phyloP scores from a whole-genome alignment of 2,113 vertebrate genomes.

The Phaethon lepturus region DNA sequence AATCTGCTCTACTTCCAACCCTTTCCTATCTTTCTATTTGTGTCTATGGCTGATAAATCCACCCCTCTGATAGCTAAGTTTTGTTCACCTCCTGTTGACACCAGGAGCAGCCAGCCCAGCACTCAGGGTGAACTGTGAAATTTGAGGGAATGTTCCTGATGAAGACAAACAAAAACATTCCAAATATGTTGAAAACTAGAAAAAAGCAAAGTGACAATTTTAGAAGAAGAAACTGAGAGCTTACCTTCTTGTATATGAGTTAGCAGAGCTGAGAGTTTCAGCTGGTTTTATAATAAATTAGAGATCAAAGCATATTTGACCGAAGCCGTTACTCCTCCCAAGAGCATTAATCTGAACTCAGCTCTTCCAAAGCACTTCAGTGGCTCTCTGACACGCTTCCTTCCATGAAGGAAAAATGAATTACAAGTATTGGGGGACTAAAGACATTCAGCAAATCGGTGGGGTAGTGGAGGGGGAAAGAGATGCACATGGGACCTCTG shows the following conservation, averaged over 20 bases:
- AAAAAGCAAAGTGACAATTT: background rate
- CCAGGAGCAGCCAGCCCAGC: background rate
- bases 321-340: background rate
- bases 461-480: background rate
- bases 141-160: background rate
- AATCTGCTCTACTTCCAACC: background rate
- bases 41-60: background rate
- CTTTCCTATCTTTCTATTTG: background rate
- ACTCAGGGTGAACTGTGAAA: background rate
- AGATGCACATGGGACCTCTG: background rate
- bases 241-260: background rate
- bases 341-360: background rate
- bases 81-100: background rate
- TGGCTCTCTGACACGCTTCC: background rate
- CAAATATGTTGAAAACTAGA: background rate
- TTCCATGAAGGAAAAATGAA: background rate
- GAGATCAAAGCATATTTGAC: background rate
- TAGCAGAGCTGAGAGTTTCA: background rate
- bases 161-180: background rate
- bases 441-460: background rate
- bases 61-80: background rate
- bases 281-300: background rate
- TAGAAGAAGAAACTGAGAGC: background rate
- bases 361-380: background rate
- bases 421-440: background rate